Base-by-base conservation (phyloP, 2,797 vertebrate species). In the Chromis chromis region DNA sequence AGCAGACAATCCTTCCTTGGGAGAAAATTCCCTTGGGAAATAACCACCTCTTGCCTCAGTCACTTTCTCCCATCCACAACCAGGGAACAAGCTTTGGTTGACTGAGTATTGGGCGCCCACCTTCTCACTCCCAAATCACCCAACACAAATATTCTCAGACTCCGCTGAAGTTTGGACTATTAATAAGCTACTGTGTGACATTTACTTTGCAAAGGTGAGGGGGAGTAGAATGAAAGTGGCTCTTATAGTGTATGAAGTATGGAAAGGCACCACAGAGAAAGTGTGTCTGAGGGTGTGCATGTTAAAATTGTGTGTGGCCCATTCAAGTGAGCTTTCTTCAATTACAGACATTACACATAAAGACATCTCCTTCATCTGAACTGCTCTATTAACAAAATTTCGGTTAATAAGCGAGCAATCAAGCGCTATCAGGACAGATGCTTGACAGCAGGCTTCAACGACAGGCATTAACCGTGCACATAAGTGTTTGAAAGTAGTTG, bases 401-500 rank as follows among this genome's bases (percentile, higher is more conserved):
- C 46, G 63, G 70, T 82, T 82, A 84, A 85, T 65, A 76, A 82
- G 70, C 73, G 44, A 21, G 49, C 36, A 68, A 79, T 83, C 58
- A 73, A 81, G 70, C 60, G 1, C 70, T 22, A 80, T 85, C 78
- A 82, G 77, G 80, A 63, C 86, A 90, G 82, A 87, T 84, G 82
- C 79, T 83, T 44, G 56, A 65, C 86, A 85, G 81, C 78, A 71
- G 72, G 66, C 63, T 70, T 66, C 10, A 36, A 81, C 42, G 10
- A 27, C 70, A 54, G 53, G 50, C 58, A 54, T 57, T 33, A 83
- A 78, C 81, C 46, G 42, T 54, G 65, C 83, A 85, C 74, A 68
- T 62, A 16, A 81, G 80, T 79, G 76, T 65, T 17, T 65, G 72
- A 80, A 76, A 61, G 65, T 70, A 74, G 56, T 67, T 58, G 62